Evolutionary conservation across 2,113 vertebrate genomes (phyloP), one percentile per base, ranked within the genome.

Genomic region (Irena cyanogastra): DNA sequence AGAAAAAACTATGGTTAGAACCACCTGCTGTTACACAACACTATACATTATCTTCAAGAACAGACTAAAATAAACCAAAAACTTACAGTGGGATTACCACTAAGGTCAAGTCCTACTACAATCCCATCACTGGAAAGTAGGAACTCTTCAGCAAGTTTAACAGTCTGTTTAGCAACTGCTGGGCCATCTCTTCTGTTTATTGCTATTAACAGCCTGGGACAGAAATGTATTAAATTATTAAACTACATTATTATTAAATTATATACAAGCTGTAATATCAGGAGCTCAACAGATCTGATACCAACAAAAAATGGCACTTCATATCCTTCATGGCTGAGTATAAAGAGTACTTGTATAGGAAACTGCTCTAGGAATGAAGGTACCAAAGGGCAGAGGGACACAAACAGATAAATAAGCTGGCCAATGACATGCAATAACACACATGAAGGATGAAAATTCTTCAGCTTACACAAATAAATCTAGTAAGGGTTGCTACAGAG

Each of bases 61-160:
- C 53, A 88, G 37, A 68, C 7, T 22, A 66, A 89, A 96, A 74
- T 19, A 49, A 41, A 74, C 24, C 16, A 85, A 87, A 79, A 94
- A 93, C 98, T 97, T 97, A 99, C 99, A 3, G 87, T 98, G 57
- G 99, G 99, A 95, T 99, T 98, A 87, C 99, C 99, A 69, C 99
- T 99, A 70, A 99, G 97, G 88, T 99, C 99, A 53, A 99, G 90
- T 87, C 99, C 99, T 70, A 99, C 97, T 79, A 99, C 99, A 93
- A 98, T 74, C 42, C 98, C 98, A 63, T 98, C 97, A 39, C 98
- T 97, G 39, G 98, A 99, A 85, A 98, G 96, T 96, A 99, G 97
- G 95, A 99, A 99, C 39, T 99, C 98, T 95, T 99, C 98, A 20
- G 99, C 99, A 83, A 99, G 97, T 95, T 99, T 98, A 88, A 99